Base-by-base conservation (phyloP, 2,888 invertebrate genomes). In the Drosophila acutilabella region DNA sequence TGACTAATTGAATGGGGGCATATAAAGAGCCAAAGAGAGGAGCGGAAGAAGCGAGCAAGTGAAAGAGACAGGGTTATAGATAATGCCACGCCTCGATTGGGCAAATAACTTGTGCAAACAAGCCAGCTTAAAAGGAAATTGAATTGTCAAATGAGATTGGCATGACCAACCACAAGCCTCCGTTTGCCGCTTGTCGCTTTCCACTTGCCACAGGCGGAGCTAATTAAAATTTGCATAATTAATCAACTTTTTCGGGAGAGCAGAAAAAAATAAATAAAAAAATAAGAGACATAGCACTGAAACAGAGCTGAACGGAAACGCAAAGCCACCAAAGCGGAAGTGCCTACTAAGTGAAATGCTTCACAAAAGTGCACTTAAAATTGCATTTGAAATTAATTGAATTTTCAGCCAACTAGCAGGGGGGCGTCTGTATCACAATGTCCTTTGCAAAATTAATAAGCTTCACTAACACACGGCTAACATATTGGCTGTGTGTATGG, bases 141-240 rank as follows among this genome's bases (percentile, higher is more conserved):
- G 83, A 82, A 75, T 82, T 76, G 78, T 74, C 74, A 72, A 81
- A 74, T 78, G 71, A 64, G 71, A 60, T 80, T 66, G 54, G 56
- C 41, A 16, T 18, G 59, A 33, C 13, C 41, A 53, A 53, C 26
- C 47, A 20, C 59, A 36, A 36, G 18, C 40, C 51, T 42, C 20
- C 14, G 38, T 10, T 40, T 14, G 51, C 40, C 23, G 2, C 5
- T 36, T 60, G 56, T 18, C 41, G 30, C 23, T 40, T 23, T 23
- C 40, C 23, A 4, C 10, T 36, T 60, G 56, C 36, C 41, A 40
- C 60, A 42, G 44, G 42, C 54, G 45, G 48, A 70, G 73, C 84
- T 84, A 87, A 84, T 87, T 84, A 84, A 84, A 84, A 85, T 88
- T 88, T 85, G 74, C 86, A 85, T 82, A 85, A 82, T 82, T 88